Conservation (phyloP, 2,797 vertebrate genomes). For the Craterocephalus amniculus region DNA sequence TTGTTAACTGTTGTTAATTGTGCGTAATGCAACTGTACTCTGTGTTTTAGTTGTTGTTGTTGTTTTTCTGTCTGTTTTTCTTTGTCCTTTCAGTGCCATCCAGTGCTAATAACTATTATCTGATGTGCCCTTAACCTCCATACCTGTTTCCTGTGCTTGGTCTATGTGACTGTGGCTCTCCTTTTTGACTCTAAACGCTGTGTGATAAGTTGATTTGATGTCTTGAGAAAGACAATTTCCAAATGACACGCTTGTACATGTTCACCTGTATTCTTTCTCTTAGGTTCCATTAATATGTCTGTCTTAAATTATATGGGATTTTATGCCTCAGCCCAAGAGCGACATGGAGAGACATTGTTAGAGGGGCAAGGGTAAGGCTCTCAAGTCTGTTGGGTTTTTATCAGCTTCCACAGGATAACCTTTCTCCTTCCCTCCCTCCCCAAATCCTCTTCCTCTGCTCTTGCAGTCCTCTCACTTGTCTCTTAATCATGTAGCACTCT, state of each 20-base stretch:
- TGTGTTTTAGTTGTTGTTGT: too few relatives aligned
- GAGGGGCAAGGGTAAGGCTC: constrained; percentile 99
- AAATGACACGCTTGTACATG: constrained; percentile 86
- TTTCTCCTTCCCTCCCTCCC: constrained; percentile 72
- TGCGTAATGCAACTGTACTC: constrained; percentile 74
- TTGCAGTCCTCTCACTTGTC: constrained; percentile 68
- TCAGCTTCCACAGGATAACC: constrained; percentile 84
- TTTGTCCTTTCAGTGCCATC: constrained; percentile 83
- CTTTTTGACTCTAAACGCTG: constrained; percentile 70
- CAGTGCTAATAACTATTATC: constrained; percentile 80
- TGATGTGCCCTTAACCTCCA: constrained; percentile 71
- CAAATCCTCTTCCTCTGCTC: constrained; percentile 75
- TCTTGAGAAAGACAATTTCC: constrained; percentile 71
- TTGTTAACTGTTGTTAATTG: constrained; percentile 67
- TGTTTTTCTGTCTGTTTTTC: constrained; percentile 36
- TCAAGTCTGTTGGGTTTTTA: constrained; percentile 93
- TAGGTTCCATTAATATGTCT: constrained; percentile 99
- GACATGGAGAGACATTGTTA: constrained; percentile 91
- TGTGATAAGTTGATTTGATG: constrained; percentile 68
- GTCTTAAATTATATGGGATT: constrained; percentile 98
- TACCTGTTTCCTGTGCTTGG: constrained; percentile 73
- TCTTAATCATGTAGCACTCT: constrained; percentile 82
- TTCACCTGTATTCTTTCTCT: constrained; percentile 99
- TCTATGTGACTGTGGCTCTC: constrained; percentile 80
- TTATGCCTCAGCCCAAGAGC: constrained; percentile 88